Evolutionary conservation across 2,797 vertebrate species (phyloP).

Genomic region (Calcarius lapponicus): DNA sequence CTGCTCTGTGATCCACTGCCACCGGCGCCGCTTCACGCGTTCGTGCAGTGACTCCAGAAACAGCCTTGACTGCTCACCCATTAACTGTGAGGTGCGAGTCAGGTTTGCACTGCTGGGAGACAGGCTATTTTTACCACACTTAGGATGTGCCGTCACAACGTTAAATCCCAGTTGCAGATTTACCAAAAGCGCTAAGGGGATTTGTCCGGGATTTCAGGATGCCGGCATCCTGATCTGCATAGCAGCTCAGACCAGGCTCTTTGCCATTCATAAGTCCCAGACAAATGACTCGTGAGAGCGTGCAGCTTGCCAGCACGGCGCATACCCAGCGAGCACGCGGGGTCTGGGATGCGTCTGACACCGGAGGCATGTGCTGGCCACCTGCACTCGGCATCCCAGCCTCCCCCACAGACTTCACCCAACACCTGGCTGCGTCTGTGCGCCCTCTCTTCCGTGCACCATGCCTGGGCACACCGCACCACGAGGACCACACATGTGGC

Average conservation of each 20-base stretch:
- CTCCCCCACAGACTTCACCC: rapidly evolving
- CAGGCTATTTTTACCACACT: conserved; percentile 56
- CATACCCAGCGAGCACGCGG: rapidly evolving
- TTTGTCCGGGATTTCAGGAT: conserved; percentile 56
- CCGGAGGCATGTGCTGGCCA: neutral
- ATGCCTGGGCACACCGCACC: neutral
- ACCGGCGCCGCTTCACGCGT: rapidly evolving
- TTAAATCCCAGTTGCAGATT: conserved; percentile 55
- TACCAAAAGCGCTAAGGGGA: conserved; percentile 49
- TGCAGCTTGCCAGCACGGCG: neutral
- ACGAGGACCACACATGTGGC: rapidly evolving
- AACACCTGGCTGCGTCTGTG: rapidly evolving
- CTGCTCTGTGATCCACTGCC: neutral
- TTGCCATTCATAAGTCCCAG: conserved; percentile 46
- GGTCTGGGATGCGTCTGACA: neutral
- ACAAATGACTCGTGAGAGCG: neutral
- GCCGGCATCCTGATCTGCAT: conserved; percentile 8
- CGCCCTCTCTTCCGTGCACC: rapidly evolving
- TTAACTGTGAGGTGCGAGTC: conserved; percentile 5
- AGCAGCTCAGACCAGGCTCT: conserved; percentile 45
- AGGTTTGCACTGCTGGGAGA: conserved; percentile 7
- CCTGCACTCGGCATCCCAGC: neutral
- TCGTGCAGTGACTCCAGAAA: neutral
- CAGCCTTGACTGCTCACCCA: conserved; percentile 25
- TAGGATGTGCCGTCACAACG: conserved; percentile 27